Evolutionary conservation across 2,113 vertebrate genomes (phyloP).

Genomic region (Anoplopoma fimbria): DNA sequence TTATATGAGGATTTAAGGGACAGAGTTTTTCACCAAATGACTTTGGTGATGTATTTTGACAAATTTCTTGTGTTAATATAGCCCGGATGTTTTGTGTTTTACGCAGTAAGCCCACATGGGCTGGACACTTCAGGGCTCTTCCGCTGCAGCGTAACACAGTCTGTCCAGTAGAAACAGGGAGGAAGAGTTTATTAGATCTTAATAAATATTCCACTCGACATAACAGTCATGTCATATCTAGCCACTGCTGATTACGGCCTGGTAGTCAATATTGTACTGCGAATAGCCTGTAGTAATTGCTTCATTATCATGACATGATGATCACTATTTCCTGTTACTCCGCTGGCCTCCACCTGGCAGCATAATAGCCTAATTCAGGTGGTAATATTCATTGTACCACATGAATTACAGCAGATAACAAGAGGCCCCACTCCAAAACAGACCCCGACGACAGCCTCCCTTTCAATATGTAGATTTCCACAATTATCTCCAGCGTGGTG

Average conservation of each 20-base stretch:
- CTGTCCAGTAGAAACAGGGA: not conserved
- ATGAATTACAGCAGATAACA: conserved; percentile 77
- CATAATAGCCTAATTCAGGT: conserved; percentile 79
- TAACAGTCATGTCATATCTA: conserved; percentile 23
- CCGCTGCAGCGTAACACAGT: not conserved
- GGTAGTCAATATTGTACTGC: conserved; percentile 42
- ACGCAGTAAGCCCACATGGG: not conserved
- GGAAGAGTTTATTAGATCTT: not conserved
- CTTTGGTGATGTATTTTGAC: no score
- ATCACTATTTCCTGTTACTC: conserved; percentile 73
- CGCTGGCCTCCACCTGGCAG: conserved; percentile 76
- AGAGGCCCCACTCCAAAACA: conserved; percentile 68
- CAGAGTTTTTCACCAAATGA: no score
- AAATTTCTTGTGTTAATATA: no score
- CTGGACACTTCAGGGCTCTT: not conserved
- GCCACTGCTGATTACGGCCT: conserved; percentile 19
- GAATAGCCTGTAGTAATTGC: conserved; percentile 64
- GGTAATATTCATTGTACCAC: conserved; percentile 76
- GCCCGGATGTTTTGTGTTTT: no score
- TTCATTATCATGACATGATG: conserved; percentile 73
- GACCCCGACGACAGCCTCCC: conserved; percentile 62
- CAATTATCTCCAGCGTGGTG: conserved; percentile 81
- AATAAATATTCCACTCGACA: conserved; percentile 47
- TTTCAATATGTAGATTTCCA: conserved; percentile 83
- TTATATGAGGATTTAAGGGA: no score